Evolutionary conservation across 2,113 vertebrate species (phyloP).

Genomic region (Pimephales promelas): DNA sequence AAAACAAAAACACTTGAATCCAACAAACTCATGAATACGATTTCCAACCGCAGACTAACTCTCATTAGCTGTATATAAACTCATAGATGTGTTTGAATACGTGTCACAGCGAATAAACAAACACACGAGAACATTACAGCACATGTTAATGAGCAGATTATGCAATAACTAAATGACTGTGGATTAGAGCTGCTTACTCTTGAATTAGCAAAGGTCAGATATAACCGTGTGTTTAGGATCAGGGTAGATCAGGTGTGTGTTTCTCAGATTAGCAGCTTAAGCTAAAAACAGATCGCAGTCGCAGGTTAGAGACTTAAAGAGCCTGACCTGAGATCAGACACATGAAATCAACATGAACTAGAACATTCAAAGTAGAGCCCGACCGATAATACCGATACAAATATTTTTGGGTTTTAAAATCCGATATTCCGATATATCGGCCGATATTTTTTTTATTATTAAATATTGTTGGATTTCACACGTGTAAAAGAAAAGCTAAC

Average conservation of each 20-base stretch:
- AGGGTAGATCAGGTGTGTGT: not conserved
- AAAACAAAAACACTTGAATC: not conserved
- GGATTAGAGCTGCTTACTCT: not conserved
- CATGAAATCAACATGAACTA: no score
- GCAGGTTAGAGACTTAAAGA: not conserved
- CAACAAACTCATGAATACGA: not conserved
- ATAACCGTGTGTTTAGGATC: not conserved
- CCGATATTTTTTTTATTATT: no score
- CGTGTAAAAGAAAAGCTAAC: no score
- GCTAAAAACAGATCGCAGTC: not conserved
- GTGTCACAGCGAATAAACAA: not conserved
- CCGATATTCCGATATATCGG: no score
- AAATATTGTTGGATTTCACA: no score
- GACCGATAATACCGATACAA: no score
- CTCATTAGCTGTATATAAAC: not conserved
- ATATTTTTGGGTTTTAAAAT: no score
- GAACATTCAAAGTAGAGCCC: no score
- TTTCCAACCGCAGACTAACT: not conserved
- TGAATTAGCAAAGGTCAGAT: not conserved
- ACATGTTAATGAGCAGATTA: not conserved
- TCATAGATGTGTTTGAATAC: not conserved
- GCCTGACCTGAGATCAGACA: not conserved
- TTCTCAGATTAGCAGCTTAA: not conserved
- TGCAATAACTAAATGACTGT: not conserved
- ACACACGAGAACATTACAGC: not conserved